These are phyloP conservation scores for Pteria penguin DNA, from an alignment of 2,888 invertebrate genomes.

Conservation along the genomic window DNA sequence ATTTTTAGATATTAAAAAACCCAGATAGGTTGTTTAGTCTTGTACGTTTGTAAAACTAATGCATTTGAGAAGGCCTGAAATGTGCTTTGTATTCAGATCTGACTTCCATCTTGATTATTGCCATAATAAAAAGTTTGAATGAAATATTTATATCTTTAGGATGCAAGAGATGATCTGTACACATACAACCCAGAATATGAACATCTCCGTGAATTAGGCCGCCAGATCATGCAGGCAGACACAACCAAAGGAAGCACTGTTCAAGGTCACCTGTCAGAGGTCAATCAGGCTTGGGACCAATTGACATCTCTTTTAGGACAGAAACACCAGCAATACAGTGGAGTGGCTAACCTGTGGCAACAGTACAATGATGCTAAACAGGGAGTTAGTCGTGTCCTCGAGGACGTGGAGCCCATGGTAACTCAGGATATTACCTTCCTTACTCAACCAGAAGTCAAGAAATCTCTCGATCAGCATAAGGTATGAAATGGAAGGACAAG, in stretches of 20 bases:
- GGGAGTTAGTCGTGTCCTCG: conserved; percentile 65
- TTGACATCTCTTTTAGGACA: conserved; percentile 65
- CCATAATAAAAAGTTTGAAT: too few relatives aligned
- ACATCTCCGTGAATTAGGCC: conserved; percentile 90
- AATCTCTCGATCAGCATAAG: conserved; percentile 75
- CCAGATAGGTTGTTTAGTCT: neutral
- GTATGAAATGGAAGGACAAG: too few relatives aligned
- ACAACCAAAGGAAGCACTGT: conserved; percentile 60
- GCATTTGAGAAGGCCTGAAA: neutral
- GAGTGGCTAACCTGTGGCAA: conserved; percentile 71
- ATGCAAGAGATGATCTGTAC: conserved; percentile 71
- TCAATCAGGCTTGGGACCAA: conserved; percentile 74
- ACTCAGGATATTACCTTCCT: conserved; percentile 65
- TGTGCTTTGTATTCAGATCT: neutral
- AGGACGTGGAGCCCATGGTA: conserved; percentile 65
- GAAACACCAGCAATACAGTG: conserved; percentile 66
- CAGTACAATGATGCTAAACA: conserved; percentile 73
- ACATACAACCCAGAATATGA: conserved; percentile 79
- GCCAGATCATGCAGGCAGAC: conserved; percentile 74
- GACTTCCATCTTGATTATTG: too few relatives aligned
- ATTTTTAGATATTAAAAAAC: neutral
- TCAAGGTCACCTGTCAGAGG: conserved; percentile 66
- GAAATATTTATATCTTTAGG: conserved; percentile 63
- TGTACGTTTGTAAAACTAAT: neutral
- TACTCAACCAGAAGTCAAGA: conserved; percentile 69